These are phyloP conservation scores for Agelastica alni DNA, from an alignment of 2,888 invertebrate species.

Conservation along the genomic window DNA sequence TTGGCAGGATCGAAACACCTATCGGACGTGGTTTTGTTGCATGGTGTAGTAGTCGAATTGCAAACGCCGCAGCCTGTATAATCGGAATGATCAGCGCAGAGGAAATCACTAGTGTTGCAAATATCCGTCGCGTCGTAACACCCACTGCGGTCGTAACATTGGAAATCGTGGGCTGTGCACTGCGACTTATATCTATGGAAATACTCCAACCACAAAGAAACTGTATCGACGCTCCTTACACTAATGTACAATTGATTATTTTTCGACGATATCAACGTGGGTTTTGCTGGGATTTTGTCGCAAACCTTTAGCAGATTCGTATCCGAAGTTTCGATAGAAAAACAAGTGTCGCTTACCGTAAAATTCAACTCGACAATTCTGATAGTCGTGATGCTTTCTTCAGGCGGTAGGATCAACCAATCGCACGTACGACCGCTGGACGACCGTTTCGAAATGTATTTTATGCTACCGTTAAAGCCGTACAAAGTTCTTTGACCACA, in stretches of 20 bases:
- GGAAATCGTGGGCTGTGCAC: slow-evolving; percentile 25
- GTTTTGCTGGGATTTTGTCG: slow-evolving; percentile 10
- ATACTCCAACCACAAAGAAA: slow-evolving; percentile 20
- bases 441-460: slow-evolving; percentile 11
- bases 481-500: slow-evolving; percentile 17
- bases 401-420: slow-evolving; percentile 25
- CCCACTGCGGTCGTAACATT: slow-evolving; percentile 27
- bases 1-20: slow-evolving; percentile 12
- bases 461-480: slow-evolving; percentile 20
- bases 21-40: slow-evolving; percentile 11
- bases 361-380: slow-evolving; percentile 20
- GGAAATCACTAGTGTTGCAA: slow-evolving; percentile 10
- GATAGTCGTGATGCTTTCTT: slow-evolving; percentile 25
- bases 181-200: slow-evolving; percentile 15
- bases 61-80: slow-evolving; percentile 24
- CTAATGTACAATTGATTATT: slow-evolving; percentile 12
- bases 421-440: slow-evolving; percentile 15
- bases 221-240: slow-evolving; percentile 1
- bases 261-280: slow-evolving; percentile 15
- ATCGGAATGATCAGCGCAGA: slow-evolving; percentile 32
- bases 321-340: slow-evolving; percentile 12
- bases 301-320: slow-evolving; percentile 15
- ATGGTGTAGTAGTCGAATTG: slow-evolving; percentile 16
- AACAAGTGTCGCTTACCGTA: slow-evolving; percentile 8
- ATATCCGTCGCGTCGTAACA: slow-evolving; percentile 29